Conservation (phyloP, 2,113 vertebrate species). For the Brienomyrus longianalis region DNA sequence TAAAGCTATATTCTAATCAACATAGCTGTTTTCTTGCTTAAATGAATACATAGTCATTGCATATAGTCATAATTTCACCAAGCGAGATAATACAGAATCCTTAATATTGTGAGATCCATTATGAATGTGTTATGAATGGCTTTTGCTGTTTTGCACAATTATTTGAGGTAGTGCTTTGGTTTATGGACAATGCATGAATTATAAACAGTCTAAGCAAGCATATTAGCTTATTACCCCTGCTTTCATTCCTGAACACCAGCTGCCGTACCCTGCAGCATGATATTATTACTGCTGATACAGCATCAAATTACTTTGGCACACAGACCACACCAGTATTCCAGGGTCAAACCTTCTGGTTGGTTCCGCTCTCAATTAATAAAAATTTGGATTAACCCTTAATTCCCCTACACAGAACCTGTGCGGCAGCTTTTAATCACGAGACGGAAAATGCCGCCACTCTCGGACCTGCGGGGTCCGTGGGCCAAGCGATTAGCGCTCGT, state of each 20-base stretch:
- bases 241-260: slow-evolving; percentile 9
- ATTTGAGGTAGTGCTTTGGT: background rate
- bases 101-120: background rate
- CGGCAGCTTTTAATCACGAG: background rate
- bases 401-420: background rate
- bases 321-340: background rate
- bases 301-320: slow-evolving; percentile 15
- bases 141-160: background rate
- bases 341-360: slow-evolving; percentile 5
- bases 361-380: slow-evolving; percentile 10
- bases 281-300: slow-evolving; percentile 13
- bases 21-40: background rate
- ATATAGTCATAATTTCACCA: background rate
- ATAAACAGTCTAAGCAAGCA: background rate
- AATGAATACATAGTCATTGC: background rate
- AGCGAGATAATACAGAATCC: background rate
- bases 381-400: background rate
- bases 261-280: background rate
- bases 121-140: background rate
- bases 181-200: background rate
- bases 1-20: background rate
- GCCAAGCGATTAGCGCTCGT: background rate
- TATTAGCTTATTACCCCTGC: background rate
- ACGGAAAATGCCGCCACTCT: background rate
- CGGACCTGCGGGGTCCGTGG: background rate